Base-by-base conservation (phyloP, 2,113 vertebrate genomes). In the Solenodon paradoxus region DNA sequence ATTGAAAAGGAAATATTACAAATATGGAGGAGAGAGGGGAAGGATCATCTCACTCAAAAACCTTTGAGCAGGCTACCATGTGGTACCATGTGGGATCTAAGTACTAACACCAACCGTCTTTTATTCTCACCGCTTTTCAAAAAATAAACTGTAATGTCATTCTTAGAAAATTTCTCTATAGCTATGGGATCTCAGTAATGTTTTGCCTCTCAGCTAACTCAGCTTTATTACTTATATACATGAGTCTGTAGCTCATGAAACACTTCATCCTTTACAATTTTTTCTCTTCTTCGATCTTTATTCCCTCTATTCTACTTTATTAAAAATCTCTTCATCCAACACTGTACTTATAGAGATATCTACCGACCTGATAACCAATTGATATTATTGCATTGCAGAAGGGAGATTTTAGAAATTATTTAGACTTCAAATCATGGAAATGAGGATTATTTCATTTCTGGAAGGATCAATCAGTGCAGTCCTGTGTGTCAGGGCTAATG, bases 381-480 rank as follows among this genome's bases (percentile, higher is more conserved):
- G 20, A 66, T 87, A 42, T 2, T 49, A 61, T 42, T 79, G 12
- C 17, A 8, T 51, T 45, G 24, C 9, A 8, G 10, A 80, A 74
- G 5, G 17, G 9, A 87, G 4, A 7, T 59, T 45, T 89, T 95
- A 82, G 11, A 1, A 90, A 94, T 92, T 82, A 42, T 95, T 96
- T 82, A 81, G 1, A 45, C 79, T 93, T 97, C 75, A 63, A 75
- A 17, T 85, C 82, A 10, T 80, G 3, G 8, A 95, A 93, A 83
- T 55, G 15, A 77, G 28, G 91, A 86, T 49, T 1, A 42, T 66
- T 94, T 81, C 7, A 12, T 69, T 96, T 96, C 47, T 38, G 75
- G 15, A 82, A 92, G 2, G 26, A 96, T 94, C 85, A 96, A 71
- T 74, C 94, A 26, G 7, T 86, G 95, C 57, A 81, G 20, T 90